Base-by-base conservation (phyloP, 2,113 vertebrate species). In the Pterocles burchelli region DNA sequence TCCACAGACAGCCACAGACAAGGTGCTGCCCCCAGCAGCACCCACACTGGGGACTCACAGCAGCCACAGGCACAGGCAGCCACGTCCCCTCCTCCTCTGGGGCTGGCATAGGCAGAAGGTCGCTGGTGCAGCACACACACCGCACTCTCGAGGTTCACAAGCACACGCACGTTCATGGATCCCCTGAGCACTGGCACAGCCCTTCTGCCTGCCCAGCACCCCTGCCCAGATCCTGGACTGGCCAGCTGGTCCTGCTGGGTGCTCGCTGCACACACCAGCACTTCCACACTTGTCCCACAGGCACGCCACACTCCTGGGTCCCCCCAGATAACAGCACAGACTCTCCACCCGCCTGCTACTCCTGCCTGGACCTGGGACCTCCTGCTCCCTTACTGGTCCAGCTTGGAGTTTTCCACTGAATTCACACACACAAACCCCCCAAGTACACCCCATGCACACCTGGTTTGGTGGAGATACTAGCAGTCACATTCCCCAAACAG, bases 161-260 rank as follows among this genome's bases (percentile, higher is more conserved):
- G 51, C 16, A 43, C 9, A 28, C 1, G 1, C 43, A 51, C 10
- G 19, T 51, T 51, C 2, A 1, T 1, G 4, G 45, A 49, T 33
- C 7, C 31, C 9, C 3, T 2, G 1, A 57, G 20, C 20, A 63
- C 20, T 1, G 1, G 10, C 17, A 26, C 1, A 1, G 21, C 3
- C 26, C 8, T 14, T 78, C 36, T 85, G 65, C 31, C 18, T 0
- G 0, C 18, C 26, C 1, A 0, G 2, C 17, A 48, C 6, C 14
- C 3, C 18, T 43, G 11, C 12, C 10, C 2, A 1, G 17, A 45
- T 65, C 19, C 43, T 1, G 1, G 6, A 17, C 21, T 46, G 1
- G 0, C 10, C 2, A 2, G 2, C 31, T 38, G 17, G 13, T 51
- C 31, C 58, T 26, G 5, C 18, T 36, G 11, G 5, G 17, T 43